Evolutionary conservation across 2,113 vertebrate species (phyloP).

Genomic region (Tetrax tetrax): DNA sequence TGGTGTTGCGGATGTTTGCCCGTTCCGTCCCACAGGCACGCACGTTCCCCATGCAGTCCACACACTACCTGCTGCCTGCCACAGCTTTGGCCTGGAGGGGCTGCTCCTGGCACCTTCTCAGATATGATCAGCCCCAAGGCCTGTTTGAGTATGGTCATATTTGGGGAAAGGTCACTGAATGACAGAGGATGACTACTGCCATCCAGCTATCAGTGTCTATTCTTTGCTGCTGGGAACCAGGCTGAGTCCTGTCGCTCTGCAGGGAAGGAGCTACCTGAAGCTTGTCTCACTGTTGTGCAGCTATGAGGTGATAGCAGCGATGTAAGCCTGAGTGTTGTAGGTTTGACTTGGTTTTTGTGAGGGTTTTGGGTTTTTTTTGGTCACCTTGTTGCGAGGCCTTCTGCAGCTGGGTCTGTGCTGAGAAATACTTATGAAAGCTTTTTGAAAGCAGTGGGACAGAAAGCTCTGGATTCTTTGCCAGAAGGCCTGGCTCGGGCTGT

Average conservation of each 20-base stretch:
- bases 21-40: neutral
- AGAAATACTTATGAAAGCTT: neutral
- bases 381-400: neutral
- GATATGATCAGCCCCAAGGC: neutral
- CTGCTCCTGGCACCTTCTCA: neutral
- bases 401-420: neutral
- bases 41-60: rapidly evolving
- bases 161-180: neutral
- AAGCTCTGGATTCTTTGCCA: neutral
- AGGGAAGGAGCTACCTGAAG: neutral
- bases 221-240: neutral
- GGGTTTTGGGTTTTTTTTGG: neutral
- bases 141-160: neutral
- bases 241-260: neutral
- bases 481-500: neutral
- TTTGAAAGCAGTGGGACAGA: neutral
- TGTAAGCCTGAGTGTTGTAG: neutral
- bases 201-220: neutral
- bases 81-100: neutral
- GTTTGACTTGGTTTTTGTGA: neutral
- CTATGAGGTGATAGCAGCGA: neutral
- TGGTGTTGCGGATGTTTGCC: neutral
- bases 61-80: neutral
- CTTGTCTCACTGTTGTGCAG: neutral
- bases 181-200: neutral